Evolutionary conservation across 2,888 invertebrate genomes (phyloP).

Genomic region (Zele albiditarsus): DNA sequence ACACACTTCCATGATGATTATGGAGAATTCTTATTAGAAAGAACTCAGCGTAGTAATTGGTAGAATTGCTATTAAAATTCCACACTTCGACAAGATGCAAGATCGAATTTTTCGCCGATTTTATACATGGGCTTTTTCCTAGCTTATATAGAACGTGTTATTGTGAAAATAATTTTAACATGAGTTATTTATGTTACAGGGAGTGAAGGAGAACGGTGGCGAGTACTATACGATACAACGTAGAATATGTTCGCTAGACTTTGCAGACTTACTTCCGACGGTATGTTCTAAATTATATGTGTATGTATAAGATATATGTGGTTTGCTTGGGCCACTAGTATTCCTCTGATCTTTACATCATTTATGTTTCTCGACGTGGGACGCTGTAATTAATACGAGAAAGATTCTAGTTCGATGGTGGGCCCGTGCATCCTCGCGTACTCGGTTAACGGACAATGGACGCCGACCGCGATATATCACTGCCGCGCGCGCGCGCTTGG

Average conservation of each 20-base stretch:
- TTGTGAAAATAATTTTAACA: background rate
- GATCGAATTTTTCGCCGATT: too few species aligned
- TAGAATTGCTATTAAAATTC: too few species aligned
- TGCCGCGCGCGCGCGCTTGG: background rate
- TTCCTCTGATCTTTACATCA: slow-evolving; percentile 8
- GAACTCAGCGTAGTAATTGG: too few species aligned
- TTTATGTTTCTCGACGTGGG: slow-evolving; percentile 3
- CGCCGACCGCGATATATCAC: slow-evolving; percentile 53
- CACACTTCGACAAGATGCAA: too few species aligned
- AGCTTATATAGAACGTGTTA: background rate
- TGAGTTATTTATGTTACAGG: background rate
- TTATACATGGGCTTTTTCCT: too few species aligned
- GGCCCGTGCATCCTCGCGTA: slow-evolving; percentile 41
- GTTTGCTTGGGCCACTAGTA: background rate
- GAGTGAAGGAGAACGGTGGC: background rate
- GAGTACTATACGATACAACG: background rate
- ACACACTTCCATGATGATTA: too few species aligned
- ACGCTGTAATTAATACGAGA: slow-evolving; percentile 55
- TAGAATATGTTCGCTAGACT: slow-evolving; percentile 60
- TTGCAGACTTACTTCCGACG: slow-evolving; percentile 57
- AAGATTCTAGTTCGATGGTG: slow-evolving; percentile 46
- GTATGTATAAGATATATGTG: background rate
- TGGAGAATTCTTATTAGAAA: too few species aligned
- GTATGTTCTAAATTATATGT: slow-evolving; percentile 14
- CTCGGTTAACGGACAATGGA: slow-evolving; percentile 55